Base-by-base conservation (phyloP, 1,140 invertebrate species). In the Helicoverpa zea region DNA sequence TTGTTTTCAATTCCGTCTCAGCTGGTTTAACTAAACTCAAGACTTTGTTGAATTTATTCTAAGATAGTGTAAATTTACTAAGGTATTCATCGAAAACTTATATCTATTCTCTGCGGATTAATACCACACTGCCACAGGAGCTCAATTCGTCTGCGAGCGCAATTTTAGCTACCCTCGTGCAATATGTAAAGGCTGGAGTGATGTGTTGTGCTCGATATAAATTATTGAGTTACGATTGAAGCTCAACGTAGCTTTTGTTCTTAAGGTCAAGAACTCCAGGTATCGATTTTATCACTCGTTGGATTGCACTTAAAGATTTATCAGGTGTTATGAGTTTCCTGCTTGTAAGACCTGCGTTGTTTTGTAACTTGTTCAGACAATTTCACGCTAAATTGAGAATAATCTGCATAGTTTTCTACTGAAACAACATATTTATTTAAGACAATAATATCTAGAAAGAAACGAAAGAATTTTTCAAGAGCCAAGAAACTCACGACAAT, bases 121-220 rank as follows among this genome's bases (percentile, higher is more conserved):
- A 16, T 68, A 5, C 23, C 23, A 61, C 58, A 61, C 43, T 18
- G 49, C 64, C 12, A 23, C 64, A 49, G 1, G 35, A 66, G 49
- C 43, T 64, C 52, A 59, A 74, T 74, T 23, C 29, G 43, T 58
- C 64, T 23, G 43, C 35, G n/a, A 30, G 75, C 75, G 59, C 75
- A 66, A 66, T 77, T 64, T 77, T 77, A 77, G 75, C 43, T 29
- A 64, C 75, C 75, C 23, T 77, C 61, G 61, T 77, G 73, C 47
- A 76, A 63, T 76, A 76, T 76, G 75, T 77, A 77, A 52, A 64
- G 49, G 49, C 58, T 18, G 2, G 49, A 77, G 61, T 77, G 75
- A 77, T 64, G 75, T 77, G 75, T 77, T 66, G 61, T 66, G 49
- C 75, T 66, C 75, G 75, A 66, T 77, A 77, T 77, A 77, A 77